These are phyloP conservation scores for Aurelia aurita complex sp. Pacific DNA, from an alignment of 30 jellyfish, hydroid and myxozoan species.

Conservation along the genomic window DNA sequence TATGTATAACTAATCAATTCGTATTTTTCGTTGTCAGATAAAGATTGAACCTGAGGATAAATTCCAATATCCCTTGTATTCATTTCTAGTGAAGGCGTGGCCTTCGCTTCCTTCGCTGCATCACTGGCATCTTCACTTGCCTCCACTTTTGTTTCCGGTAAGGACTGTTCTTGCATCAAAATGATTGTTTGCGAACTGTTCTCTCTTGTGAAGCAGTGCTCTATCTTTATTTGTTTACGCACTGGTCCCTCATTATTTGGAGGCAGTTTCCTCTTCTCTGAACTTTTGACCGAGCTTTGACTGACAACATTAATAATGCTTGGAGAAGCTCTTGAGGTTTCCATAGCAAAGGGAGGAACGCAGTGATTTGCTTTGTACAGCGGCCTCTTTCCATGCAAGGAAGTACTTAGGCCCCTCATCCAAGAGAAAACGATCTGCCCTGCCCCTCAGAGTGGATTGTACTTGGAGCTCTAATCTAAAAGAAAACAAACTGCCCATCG, in stretches of 20 bases:
- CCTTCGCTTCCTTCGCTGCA: not conserved
- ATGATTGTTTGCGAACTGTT: not conserved
- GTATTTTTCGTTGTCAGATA: not conserved
- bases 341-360: too few species aligned
- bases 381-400: too few species aligned
- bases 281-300: too few species aligned
- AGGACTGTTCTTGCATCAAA: not conserved
- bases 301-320: too few species aligned
- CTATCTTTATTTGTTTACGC: not conserved
- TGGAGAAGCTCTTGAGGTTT: too few species aligned
- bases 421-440: too few species aligned
- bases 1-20: constrained; percentile 9
- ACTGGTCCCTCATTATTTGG: not conserved
- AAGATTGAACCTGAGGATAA: not conserved
- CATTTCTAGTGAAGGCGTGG: not conserved
- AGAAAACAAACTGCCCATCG: too few species aligned
- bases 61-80: not conserved
- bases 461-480: too few species aligned
- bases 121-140: not conserved
- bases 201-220: constrained; percentile 7
- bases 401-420: too few species aligned
- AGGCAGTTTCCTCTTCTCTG: not conserved
- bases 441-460: too few species aligned
- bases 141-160: not conserved
- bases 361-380: too few species aligned